A percentile compares a stretch with the other conserved stretches of the same genome.
phyloP scores from a whole-genome alignment of 2,797 vertebrate species.

The Tauraco hartlaubi region DNA sequence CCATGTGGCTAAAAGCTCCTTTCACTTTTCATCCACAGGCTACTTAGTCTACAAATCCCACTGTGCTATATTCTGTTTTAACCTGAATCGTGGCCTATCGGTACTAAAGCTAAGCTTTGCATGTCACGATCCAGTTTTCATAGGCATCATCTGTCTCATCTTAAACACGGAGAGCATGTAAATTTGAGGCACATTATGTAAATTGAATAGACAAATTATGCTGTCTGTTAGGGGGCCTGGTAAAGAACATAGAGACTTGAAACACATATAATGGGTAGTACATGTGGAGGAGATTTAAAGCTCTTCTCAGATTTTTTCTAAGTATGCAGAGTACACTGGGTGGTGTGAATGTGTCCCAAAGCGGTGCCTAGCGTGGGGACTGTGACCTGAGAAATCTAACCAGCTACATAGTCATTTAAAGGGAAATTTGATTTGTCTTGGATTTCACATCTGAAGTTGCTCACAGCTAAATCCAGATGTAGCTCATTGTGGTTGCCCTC shows the following conservation, averaged over 20 bases:
- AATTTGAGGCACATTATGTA: background rate
- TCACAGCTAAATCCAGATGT: background rate
- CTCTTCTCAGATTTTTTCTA: background rate
- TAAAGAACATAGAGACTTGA: background rate
- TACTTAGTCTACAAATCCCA: background rate
- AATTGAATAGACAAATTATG: background rate
- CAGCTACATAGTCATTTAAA: background rate
- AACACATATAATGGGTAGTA: background rate
- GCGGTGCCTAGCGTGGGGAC: background rate
- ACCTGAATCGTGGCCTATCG: accelerated
- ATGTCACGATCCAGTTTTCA: background rate
- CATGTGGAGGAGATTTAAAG: background rate
- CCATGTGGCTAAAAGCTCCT: background rate
- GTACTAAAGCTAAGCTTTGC: background rate
- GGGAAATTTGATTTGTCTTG: background rate
- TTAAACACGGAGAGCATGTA: background rate
- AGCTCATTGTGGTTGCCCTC: background rate
- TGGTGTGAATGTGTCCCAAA: background rate
- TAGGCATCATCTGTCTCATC: background rate
- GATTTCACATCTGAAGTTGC: background rate
- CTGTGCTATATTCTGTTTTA: background rate
- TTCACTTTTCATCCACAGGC: background rate
- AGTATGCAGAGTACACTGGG: background rate
- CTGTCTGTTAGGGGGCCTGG: background rate
- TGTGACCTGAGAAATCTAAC: background rate